Evolutionary conservation across 2,113 vertebrate species (phyloP), one percentile per base, ranked within the genome.

Genomic region (Nerophis ophidion): DNA sequence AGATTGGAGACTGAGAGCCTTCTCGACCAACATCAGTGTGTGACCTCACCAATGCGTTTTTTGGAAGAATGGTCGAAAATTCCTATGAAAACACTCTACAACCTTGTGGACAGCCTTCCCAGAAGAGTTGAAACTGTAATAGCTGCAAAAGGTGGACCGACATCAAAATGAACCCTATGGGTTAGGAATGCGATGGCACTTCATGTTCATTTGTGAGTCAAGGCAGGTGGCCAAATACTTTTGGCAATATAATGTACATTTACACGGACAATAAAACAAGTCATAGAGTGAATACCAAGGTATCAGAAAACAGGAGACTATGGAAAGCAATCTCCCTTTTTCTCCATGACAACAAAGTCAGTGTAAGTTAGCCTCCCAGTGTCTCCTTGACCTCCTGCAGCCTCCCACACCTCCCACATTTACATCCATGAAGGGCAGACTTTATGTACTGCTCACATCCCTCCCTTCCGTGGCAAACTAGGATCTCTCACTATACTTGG

Each of bases 301-400:
- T 65, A 70, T 54, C 48, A 50, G 57, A 68, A 65, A 66, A 48
- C 45, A 74, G 57, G 68, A 44, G 57, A 68, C 16, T 48, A 42
- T 63, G 40, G 48, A 70, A 61, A 54, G 53, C 17, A 52, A 67
- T 61, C 16, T 13, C 36, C 60, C 15, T 61, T 10, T 45, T 26
- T 52, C 38, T 48, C 34, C 35, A 15, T 55, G 17, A 51, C 7
- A 15, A 11, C 11, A 14, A 65, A 61, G 36, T 70, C 49, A 60
- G 36, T 8, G 3, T 12, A 44, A 44, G 36, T 45, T 46, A 17
- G 17, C 19, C 5, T 1, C 47, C 17, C 8, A 44, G 35, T 62
- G 33, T 70, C 57, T 65, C 77, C 75, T 78, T 78, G 75, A 78
- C 70, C 72, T 57, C 34, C 11, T 38, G 33, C 48, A 40, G 48